These are phyloP conservation scores for Drosophila antonietae DNA, from an alignment of 2,888 invertebrate species.

Conservation along the genomic window DNA sequence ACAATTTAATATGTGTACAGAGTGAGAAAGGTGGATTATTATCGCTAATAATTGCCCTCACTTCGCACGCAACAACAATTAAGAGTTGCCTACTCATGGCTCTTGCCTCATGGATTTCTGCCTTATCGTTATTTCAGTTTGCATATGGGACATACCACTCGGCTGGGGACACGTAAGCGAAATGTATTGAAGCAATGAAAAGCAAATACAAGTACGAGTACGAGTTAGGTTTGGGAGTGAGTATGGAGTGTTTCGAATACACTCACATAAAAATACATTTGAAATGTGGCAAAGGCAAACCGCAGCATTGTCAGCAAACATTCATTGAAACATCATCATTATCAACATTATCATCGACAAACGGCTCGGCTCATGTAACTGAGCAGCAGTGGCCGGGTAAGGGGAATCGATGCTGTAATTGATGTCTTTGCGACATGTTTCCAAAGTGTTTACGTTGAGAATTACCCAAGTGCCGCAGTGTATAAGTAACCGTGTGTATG, in stretches of 20 bases:
- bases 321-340: conserved; percentile 73
- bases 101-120: not conserved
- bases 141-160: conserved; percentile 21
- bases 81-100: conserved; percentile 31
- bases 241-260: conserved; percentile 34
- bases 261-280: conserved; percentile 72
- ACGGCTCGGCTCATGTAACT: conserved; percentile 26
- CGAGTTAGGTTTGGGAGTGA: not conserved
- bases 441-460: conserved; percentile 79
- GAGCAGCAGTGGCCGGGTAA: conserved; percentile 17
- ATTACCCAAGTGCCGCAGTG: conserved; percentile 72
- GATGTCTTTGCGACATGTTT: conserved; percentile 84
- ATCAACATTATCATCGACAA: conserved; percentile 47
- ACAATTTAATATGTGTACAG: not conserved
- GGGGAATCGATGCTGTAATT: conserved; percentile 79
- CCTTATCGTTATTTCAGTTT: conserved; percentile 17
- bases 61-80: conserved; percentile 60
- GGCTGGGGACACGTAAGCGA: conserved; percentile 52
- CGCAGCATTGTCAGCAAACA: conserved; percentile 75
- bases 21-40: not conserved
- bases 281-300: conserved; percentile 66
- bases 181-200: conserved; percentile 72
- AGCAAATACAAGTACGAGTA: conserved; percentile 38
- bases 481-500: conserved; percentile 37
- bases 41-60: conserved; percentile 35